Conservation (phyloP, 2,113 vertebrate genomes). For the Eupsittula cactorum region DNA sequence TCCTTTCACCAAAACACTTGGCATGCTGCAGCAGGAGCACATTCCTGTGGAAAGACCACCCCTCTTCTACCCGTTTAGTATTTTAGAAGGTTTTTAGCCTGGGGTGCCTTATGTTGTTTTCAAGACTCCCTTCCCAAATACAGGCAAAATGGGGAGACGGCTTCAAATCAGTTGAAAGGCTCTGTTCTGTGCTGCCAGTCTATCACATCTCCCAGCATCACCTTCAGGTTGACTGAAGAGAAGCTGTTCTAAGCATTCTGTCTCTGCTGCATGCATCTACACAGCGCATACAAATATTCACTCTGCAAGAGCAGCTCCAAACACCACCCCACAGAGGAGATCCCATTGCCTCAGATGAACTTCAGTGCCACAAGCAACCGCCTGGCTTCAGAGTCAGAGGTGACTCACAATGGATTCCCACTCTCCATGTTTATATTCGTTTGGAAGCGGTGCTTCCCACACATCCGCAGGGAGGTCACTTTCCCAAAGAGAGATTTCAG, state of each 20-base stretch:
- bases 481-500: not conserved
- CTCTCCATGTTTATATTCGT: not conserved
- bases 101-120: not conserved
- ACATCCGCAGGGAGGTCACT: not conserved
- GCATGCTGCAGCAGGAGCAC: not conserved
- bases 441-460: not conserved
- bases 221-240: not conserved
- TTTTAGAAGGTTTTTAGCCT: not conserved
- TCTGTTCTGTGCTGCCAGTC: not conserved
- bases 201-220: not conserved
- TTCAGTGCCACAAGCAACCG: not conserved
- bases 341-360: not conserved
- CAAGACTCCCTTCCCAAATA: not conserved
- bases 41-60: not conserved
- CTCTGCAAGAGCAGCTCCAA: not conserved
- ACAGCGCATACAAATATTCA: fast-evolving
- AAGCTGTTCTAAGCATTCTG: not conserved
- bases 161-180: not conserved
- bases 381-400: not conserved
- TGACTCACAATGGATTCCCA: conserved; percentile 27
- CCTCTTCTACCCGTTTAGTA: not conserved
- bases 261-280: not conserved
- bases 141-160: not conserved
- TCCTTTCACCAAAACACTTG: not conserved
- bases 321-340: not conserved